A percentile compares a stretch with the other conserved stretches of the same genome.
Evolutionary conservation across 2,113 vertebrate species (phyloP).

Genomic region (Hyperoodon ampullatus): DNA sequence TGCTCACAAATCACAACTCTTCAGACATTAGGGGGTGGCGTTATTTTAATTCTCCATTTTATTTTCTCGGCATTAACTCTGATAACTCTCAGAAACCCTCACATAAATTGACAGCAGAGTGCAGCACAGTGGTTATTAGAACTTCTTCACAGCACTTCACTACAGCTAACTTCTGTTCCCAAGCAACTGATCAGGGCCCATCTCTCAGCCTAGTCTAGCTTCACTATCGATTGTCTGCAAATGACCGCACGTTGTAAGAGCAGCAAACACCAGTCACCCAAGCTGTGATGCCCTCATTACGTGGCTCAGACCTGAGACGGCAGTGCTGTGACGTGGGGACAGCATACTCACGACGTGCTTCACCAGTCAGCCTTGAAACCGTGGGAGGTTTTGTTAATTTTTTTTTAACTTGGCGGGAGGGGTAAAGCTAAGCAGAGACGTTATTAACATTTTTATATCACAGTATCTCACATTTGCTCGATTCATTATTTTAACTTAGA

Average conservation of each 20-base stretch:
- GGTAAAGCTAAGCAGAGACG: not conserved
- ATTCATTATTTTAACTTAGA: constrained; percentile 15
- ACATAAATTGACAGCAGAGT: not conserved
- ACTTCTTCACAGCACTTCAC: not conserved
- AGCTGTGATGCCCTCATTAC: not conserved
- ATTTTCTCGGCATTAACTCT: constrained; percentile 55
- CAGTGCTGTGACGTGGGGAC: fast-evolving
- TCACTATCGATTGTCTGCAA: not conserved
- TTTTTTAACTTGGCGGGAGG: not conserved
- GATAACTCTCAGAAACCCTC: constrained; percentile 20
- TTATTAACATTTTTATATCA: not conserved
- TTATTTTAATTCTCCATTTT: constrained; percentile 64
- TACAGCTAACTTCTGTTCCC: not conserved
- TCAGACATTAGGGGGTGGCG: constrained; percentile 57
- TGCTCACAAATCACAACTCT: constrained; percentile 75
- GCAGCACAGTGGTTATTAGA: not conserved
- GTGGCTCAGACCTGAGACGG: not conserved
- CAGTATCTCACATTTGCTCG: not conserved
- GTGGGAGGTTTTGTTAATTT: not conserved
- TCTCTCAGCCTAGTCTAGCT: not conserved
- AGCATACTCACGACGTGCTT: not conserved
- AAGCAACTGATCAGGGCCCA: not conserved
- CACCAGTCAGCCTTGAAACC: not conserved
- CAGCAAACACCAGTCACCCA: not conserved
- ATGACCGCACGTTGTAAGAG: not conserved